Evolutionary conservation across 2,888 invertebrate genomes (phyloP), one percentile per base, ranked within the genome.

Genomic region (Oscheius onirici): DNA sequence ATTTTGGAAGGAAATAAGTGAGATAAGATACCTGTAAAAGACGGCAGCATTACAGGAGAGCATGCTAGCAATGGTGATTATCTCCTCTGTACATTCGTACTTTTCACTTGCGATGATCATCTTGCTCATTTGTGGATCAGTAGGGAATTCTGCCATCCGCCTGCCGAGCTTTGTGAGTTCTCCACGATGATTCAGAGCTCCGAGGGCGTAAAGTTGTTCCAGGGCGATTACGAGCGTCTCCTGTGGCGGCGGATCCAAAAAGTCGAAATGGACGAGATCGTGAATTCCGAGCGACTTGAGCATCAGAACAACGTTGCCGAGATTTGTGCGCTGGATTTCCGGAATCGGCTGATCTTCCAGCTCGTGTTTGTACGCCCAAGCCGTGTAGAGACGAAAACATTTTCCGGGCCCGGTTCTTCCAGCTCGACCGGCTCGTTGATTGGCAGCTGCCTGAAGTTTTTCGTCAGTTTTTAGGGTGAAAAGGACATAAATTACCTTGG

Each of bases 81-180:
- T 92, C 91, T 99, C 99, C 88, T 97, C 97, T 0, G 96, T 93
- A 88, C 97, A 99, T 89, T 94, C 94, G 88, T 34, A 86, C 80
- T 94, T 95, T 90, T 97, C 97, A 86, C 96, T 94, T 0, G 97
- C 97, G 65, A 99, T 88, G 69, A 99, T 90, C 95, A 97, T 97
- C 90, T 97, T 97, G 0, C 95, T 95, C 92, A 99, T 93, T 95
- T 96, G 95, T 0, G 99, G 97, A 90, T 99, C 97, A 13, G 95
- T 93, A 0, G 99, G 99, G 89, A 99, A 97, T 89, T 99, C 99
- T 0, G 99, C 99, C 99, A 99, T 99, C 88, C 95, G 91, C 79
- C 99, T 90, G 0, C 99, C 99, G 73, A 97, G 91, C 89, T 95
- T 97, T 1, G 99, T 99, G 68, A 99, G 90, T 89, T 97, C 96